phyloP scores from a whole-genome alignment of 2,797 vertebrate genomes.

The Rhinophrynus dorsalis region DNA sequence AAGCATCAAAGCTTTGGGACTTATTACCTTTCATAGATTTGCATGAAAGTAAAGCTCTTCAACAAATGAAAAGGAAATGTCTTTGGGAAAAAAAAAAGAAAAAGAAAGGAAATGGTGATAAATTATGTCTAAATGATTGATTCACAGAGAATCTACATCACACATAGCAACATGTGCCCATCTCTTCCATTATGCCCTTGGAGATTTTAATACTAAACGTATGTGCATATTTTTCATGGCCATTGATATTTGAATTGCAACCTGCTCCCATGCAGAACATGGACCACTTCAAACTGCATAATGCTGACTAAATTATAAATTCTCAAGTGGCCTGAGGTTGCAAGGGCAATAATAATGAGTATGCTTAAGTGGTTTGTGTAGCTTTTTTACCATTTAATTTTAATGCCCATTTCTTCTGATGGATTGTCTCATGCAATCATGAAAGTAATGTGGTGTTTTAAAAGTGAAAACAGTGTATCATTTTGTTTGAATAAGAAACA shows the following conservation, averaged over 20 bases:
- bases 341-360: conserved; percentile 90
- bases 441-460: conserved; percentile 49
- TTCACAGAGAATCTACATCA: conserved; percentile 73
- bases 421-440: conserved; percentile 58
- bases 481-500: conserved; percentile 49
- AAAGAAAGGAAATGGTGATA: conserved; percentile 77
- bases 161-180: conserved; percentile 83
- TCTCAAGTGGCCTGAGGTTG: conserved; percentile 87
- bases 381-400: conserved; percentile 69
- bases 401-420: conserved; percentile 67
- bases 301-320: conserved; percentile 93
- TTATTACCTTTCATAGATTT: conserved; percentile 65
- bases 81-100: conserved; percentile 79
- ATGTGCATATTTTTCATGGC: conserved; percentile 99
- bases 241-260: conserved; percentile 94
- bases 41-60: conserved; percentile 73
- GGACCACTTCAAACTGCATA: conserved; percentile 97
- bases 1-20: conserved; percentile 70
- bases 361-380: conserved; percentile 84
- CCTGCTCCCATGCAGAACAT: conserved; percentile 83
- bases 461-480: conserved; percentile 53
- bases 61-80: conserved; percentile 74
- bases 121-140: conserved; percentile 88
- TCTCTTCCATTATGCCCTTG: conserved; percentile 89
- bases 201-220: conserved; percentile 96